Conservation (phyloP, 2,888 invertebrate species). For the Microctonus hyperodae region DNA sequence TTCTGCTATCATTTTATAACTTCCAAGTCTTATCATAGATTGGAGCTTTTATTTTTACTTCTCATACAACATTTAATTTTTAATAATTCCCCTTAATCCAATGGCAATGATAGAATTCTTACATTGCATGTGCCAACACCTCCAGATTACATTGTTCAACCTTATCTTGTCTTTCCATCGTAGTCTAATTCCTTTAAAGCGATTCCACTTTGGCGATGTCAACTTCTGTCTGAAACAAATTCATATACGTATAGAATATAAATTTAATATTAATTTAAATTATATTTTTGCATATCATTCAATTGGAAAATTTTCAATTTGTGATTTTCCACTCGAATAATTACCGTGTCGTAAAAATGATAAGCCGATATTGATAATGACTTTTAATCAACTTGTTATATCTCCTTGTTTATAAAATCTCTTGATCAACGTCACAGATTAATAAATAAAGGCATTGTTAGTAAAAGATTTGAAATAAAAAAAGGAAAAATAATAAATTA, state of each 20-base stretch:
- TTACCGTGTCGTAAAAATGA: not conserved
- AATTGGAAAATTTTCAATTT: not conserved
- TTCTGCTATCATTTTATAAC: constrained; percentile 20
- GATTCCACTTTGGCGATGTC: constrained; percentile 99
- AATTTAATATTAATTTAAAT: constrained; percentile 1
- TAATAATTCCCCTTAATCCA: constrained; percentile 12
- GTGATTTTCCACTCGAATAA: not conserved
- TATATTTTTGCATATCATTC: not conserved
- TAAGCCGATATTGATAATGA: constrained; percentile 7
- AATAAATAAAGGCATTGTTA: not conserved
- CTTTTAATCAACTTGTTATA: not conserved
- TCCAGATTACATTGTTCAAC: constrained; percentile 99
- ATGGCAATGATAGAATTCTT: constrained; percentile 61
- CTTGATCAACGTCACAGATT: not conserved
- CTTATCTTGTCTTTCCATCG: constrained; percentile 99
- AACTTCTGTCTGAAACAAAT: constrained; percentile 89
- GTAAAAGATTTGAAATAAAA: no score
- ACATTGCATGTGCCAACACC: constrained; percentile 99
- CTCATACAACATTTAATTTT: not conserved
- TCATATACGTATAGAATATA: constrained; percentile 31
- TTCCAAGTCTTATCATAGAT: not conserved
- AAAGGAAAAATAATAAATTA: not conserved
- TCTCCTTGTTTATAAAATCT: not conserved
- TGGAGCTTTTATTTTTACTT: constrained; percentile 9
- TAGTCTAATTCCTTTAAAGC: constrained; percentile 96